Conservation (phyloP, 2,113 vertebrate species). For the Aythya baeri region DNA sequence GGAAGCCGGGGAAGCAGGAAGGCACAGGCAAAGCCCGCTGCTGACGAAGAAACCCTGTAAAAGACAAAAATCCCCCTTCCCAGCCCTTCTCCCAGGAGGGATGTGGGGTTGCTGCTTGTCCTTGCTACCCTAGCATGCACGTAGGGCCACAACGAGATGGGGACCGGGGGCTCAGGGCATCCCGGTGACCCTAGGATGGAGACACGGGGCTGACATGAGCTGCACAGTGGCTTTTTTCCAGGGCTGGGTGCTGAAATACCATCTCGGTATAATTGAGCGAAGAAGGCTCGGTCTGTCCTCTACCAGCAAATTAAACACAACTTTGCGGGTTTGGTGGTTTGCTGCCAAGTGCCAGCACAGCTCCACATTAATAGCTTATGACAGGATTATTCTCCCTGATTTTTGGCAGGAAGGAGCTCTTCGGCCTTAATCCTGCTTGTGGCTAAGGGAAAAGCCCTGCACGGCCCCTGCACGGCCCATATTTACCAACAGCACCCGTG, state of each 20-base stretch:
- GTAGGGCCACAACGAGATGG: not conserved
- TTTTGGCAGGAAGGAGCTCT: conserved; percentile 71
- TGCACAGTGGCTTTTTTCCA: not conserved
- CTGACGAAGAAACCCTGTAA: not conserved
- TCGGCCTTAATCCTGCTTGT: conserved; percentile 58
- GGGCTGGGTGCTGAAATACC: not conserved
- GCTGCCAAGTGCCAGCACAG: conserved; percentile 70
- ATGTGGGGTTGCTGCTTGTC: not conserved
- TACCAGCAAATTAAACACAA: conserved; percentile 75
- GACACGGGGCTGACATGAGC: not conserved
- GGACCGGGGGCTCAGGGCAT: not conserved
- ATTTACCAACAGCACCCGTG: not conserved
- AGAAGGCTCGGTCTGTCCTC: conserved; percentile 51
- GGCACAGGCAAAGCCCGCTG: not conserved
- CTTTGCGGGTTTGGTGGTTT: conserved; percentile 71
- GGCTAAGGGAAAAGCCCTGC: conserved; percentile 18
- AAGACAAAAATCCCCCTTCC: not conserved
- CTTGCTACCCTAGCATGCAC: not conserved
- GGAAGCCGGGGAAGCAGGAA: conserved; percentile 25
- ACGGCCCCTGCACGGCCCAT: not conserved
- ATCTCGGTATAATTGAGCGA: not conserved
- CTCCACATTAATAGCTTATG: conserved; percentile 74
- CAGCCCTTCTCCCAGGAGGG: rapidly evolving
- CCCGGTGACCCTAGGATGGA: not conserved
- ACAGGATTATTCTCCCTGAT: conserved; percentile 71